phyloP scores from a whole-genome alignment of 2,888 invertebrate genomes.

The Cordilura impudica region DNA sequence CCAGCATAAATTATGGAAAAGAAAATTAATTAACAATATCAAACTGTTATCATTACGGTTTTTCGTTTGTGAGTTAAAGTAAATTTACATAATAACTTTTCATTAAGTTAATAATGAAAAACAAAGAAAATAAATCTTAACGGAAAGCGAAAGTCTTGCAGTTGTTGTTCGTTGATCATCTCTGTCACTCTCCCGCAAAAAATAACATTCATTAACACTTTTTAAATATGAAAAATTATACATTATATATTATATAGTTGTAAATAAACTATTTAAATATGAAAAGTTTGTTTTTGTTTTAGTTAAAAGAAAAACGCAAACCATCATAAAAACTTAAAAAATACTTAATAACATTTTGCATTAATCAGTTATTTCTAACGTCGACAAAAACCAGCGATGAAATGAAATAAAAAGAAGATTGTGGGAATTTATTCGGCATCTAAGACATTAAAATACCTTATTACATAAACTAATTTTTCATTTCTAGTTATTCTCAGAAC shows the following conservation, averaged over 20 bases:
- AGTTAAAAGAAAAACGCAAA: not conserved
- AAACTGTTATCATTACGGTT: not conserved
- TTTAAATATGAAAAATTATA: constrained; percentile 19
- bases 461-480: no score
- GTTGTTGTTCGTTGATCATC: constrained; percentile 7
- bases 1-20: no score
- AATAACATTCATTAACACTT: not conserved
- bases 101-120: constrained; percentile 16
- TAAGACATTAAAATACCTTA: no score
- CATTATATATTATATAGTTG: not conserved
- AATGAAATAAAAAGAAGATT: no score
- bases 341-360: constrained; percentile 45
- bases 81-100: constrained; percentile 53
- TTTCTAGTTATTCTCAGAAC: no score
- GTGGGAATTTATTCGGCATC: no score
- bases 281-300: not conserved
- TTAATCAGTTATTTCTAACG: constrained; percentile 24
- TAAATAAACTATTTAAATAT: not conserved
- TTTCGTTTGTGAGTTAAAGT: not conserved
- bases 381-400: not conserved
- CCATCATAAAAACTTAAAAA: constrained; percentile 18
- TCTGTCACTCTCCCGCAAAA: constrained; percentile 5
- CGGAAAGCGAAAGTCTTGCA: constrained; percentile 60
- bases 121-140: not conserved
- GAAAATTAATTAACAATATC: no score